These are phyloP conservation scores for Polydrusus tereticollis DNA, from an alignment of 2,888 invertebrate genomes.

Conservation along the genomic window DNA sequence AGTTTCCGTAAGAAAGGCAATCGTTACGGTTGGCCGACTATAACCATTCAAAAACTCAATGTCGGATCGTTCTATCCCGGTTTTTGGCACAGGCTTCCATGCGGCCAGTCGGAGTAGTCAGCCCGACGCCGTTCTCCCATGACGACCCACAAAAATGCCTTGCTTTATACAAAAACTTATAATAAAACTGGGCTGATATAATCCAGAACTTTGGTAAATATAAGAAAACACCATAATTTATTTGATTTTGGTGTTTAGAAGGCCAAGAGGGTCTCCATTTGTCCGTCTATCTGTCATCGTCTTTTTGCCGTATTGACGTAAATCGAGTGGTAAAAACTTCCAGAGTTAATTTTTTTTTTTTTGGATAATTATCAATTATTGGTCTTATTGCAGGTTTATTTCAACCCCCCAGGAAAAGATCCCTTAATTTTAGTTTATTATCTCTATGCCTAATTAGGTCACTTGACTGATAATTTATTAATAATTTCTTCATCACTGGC, in stretches of 20 bases:
- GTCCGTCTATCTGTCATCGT: too few species aligned
- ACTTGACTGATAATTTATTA: too few species aligned
- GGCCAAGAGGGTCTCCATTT: neutral
- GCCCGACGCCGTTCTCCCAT: slow-evolving; percentile 37
- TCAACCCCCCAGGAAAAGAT: too few species aligned
- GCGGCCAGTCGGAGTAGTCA: slow-evolving; percentile 29
- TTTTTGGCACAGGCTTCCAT: slow-evolving; percentile 36
- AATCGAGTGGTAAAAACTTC: too few species aligned
- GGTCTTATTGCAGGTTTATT: too few species aligned
- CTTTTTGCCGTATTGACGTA: too few species aligned
- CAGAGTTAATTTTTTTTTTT: too few species aligned
- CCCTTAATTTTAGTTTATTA: too few species aligned
- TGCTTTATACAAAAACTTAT: neutral
- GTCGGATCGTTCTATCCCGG: slow-evolving; percentile 12
- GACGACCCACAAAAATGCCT: slow-evolving; percentile 34
- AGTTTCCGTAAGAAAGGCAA: slow-evolving; percentile 16
- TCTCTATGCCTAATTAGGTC: too few species aligned
- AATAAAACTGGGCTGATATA: neutral
- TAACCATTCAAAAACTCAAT: slow-evolving; percentile 27
- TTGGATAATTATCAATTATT: too few species aligned
- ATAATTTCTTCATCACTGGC: too few species aligned
- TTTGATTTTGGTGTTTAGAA: neutral
- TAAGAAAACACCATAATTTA: neutral
- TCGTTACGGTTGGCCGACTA: slow-evolving; percentile 28
- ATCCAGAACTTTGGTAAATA: neutral